A percentile compares a stretch with the other conserved stretches of the same genome.
phyloP scores from a whole-genome alignment of 2,797 vertebrate genomes.

The Anabas testudineus region DNA sequence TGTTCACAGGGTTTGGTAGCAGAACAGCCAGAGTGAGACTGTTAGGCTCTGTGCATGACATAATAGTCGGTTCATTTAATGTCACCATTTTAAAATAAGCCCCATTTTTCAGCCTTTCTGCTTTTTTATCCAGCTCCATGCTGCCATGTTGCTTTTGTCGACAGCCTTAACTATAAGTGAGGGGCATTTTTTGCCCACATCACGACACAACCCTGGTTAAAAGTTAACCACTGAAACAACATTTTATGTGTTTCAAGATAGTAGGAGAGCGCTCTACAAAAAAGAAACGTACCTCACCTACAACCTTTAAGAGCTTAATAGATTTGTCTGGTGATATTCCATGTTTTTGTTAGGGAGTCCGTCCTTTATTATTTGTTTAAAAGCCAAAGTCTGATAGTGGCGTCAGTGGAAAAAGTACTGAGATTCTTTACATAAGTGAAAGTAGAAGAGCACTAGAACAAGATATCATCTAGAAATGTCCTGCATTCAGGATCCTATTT shows the following conservation, averaged over 20 bases:
- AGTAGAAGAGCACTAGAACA: neutral
- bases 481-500: too few species aligned
- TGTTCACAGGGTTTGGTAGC: slow-evolving; percentile 57
- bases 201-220: slow-evolving; percentile 17
- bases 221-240: slow-evolving; percentile 14
- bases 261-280: slow-evolving; percentile 43
- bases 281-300: slow-evolving; percentile 60
- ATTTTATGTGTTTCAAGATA: slow-evolving; percentile 14
- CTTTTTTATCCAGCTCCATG: slow-evolving; percentile 56
- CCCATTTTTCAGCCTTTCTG: slow-evolving; percentile 20
- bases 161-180: slow-evolving; percentile 57
- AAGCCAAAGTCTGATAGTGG: too few species aligned
- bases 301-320: slow-evolving; percentile 54
- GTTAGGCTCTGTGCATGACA: slow-evolving; percentile 52
- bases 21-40: slow-evolving; percentile 60
- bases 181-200: slow-evolving; percentile 10
- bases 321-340: slow-evolving; percentile 49
- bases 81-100: slow-evolving; percentile 38
- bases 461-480: too few species aligned
- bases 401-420: neutral
- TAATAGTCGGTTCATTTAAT: slow-evolving; percentile 23
- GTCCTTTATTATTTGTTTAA: too few species aligned
- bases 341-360: slow-evolving; percentile 1
- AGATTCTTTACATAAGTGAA: neutral
- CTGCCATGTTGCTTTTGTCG: slow-evolving; percentile 68